These are phyloP conservation scores for Cepaea hortensis DNA, from an alignment of 2,888 invertebrate genomes.

Conservation along the genomic window DNA sequence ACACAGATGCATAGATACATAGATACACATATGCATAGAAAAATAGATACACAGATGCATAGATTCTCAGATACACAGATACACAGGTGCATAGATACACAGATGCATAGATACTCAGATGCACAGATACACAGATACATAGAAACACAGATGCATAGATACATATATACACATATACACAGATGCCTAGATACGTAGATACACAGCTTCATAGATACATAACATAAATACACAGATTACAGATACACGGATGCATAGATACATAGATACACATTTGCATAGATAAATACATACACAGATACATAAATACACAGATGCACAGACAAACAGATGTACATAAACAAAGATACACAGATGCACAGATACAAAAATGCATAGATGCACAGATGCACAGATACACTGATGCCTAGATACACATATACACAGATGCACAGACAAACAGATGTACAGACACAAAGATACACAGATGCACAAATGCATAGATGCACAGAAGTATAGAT, in stretches of 20 bases:
- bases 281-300: conserved; percentile 11
- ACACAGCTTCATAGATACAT: background rate
- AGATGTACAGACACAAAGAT: background rate
- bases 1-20: no score
- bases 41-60: no score
- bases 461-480: background rate
- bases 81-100: no score
- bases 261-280: background rate
- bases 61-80: no score
- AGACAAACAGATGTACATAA: background rate
- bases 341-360: background rate
- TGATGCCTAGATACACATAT: background rate
- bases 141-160: no score
- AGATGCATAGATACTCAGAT: no score
- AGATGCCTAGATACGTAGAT: no score
- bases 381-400: background rate
- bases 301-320: conserved; percentile 2
- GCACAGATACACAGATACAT: no score
- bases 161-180: no score
- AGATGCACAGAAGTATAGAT: background rate
- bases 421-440: background rate
- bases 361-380: background rate
- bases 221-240: background rate
- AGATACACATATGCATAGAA: no score
- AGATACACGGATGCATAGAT: background rate